A percentile compares a stretch with the other conserved stretches of the same genome.
Evolutionary conservation across 2,113 vertebrate species (phyloP).

Genomic region (Peromyscus maniculatus): DNA sequence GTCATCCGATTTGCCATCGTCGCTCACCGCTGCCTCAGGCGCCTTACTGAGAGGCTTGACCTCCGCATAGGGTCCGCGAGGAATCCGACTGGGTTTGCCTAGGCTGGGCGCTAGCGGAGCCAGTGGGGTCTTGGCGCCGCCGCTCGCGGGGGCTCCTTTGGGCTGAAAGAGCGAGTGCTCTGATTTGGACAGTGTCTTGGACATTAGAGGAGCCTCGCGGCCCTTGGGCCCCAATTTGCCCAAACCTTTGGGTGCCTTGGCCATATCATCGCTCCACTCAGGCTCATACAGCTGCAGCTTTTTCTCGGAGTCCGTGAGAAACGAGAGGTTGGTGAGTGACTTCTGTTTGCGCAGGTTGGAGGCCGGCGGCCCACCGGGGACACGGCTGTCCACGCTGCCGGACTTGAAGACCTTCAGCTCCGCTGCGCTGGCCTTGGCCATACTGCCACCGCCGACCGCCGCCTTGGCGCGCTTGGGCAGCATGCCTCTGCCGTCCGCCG

Average conservation of each 20-base stretch:
- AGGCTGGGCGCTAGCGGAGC: slow-evolving; percentile 86
- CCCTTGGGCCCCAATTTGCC: slow-evolving; percentile 84
- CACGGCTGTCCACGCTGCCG: slow-evolving; percentile 87
- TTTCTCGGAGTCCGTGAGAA: slow-evolving; percentile 96
- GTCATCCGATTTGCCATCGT: slow-evolving; percentile 88
- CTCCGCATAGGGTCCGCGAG: slow-evolving; percentile 95
- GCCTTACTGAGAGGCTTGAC: slow-evolving; percentile 97
- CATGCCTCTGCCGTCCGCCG: slow-evolving; percentile 87
- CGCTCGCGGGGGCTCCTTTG: slow-evolving; percentile 82
- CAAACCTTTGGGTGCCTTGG: slow-evolving; percentile 87
- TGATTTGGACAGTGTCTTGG: slow-evolving; percentile 93
- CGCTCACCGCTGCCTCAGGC: slow-evolving; percentile 87
- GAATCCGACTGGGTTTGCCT: slow-evolving; percentile 95
- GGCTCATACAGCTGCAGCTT: slow-evolving; percentile 95
- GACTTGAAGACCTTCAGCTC: slow-evolving; percentile 95
- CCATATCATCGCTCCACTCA: slow-evolving; percentile 93
- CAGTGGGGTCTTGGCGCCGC: slow-evolving; percentile 86
- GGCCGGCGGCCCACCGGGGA: slow-evolving; percentile 83
- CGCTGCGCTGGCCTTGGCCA: slow-evolving; percentile 85
- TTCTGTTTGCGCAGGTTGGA: slow-evolving; percentile 94
- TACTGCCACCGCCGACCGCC: slow-evolving; percentile 72
- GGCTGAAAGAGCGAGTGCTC: slow-evolving; percentile 96
- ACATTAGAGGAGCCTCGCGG: slow-evolving; percentile 88
- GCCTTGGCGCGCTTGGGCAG: slow-evolving; percentile 90
- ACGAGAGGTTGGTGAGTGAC: slow-evolving; percentile 94